These are phyloP conservation scores for Pseudomyrmex cubaensis DNA, from an alignment of 1,140 invertebrate species.

Conservation along the genomic window DNA sequence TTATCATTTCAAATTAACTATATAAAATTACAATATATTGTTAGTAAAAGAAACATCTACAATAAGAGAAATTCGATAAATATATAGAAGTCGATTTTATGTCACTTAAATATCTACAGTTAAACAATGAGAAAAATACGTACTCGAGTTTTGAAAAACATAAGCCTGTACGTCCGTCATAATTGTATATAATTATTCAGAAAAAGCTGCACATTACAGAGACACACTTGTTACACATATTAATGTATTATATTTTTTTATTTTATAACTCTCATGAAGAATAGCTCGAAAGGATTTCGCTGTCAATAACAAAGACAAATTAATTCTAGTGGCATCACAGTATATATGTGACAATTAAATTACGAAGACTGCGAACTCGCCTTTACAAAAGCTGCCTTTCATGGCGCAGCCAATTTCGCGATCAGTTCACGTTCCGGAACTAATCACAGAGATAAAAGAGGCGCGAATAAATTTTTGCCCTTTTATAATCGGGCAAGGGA, in stretches of 20 bases:
- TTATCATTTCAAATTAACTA: slow-evolving; percentile 43
- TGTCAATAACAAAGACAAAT: slow-evolving; percentile 20
- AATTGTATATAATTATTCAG: too few relatives aligned
- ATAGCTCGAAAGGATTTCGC: slow-evolving; percentile 6
- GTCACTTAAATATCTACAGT: neutral
- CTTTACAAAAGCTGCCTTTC: slow-evolving; percentile 33
- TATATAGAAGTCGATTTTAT: neutral
- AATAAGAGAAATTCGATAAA: neutral
- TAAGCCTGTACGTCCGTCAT: neutral
- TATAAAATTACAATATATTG: slow-evolving; percentile 40
- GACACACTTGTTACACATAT: neutral
- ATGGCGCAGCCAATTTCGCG: slow-evolving; percentile 42
- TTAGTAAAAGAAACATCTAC: slow-evolving; percentile 1
- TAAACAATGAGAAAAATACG: neutral
- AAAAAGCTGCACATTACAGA: too few relatives aligned
- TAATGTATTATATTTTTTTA: neutral
- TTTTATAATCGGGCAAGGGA: slow-evolving; percentile 45
- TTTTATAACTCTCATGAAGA: neutral
- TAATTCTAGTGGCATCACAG: slow-evolving; percentile 25
- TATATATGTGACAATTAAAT: slow-evolving; percentile 54
- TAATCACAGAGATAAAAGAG: slow-evolving; percentile 50
- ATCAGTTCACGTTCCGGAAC: slow-evolving; percentile 52
- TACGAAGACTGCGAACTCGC: slow-evolving; percentile 37
- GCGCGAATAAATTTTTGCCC: slow-evolving; percentile 50
- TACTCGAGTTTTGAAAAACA: neutral